These are phyloP conservation scores for Platysteira castanea DNA, from an alignment of 2,113 vertebrate genomes.

Conservation along the genomic window DNA sequence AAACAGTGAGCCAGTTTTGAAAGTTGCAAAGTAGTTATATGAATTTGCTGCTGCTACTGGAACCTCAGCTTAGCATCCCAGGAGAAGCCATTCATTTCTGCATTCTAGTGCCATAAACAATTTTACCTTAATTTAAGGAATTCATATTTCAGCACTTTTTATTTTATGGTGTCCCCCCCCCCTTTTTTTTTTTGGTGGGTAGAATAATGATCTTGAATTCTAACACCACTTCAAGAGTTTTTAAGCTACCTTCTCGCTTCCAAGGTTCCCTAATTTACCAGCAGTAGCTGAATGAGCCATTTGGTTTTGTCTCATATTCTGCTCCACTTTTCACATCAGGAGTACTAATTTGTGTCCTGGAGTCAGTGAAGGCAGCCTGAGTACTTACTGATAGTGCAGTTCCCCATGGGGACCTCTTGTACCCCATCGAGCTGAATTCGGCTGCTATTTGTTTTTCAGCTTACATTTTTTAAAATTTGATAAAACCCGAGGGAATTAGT, in stretches of 20 bases:
- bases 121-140: background rate
- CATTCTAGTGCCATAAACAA: background rate
- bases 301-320: background rate
- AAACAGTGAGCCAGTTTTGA: background rate
- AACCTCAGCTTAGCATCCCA: background rate
- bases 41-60: background rate
- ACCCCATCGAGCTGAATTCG: background rate
- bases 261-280: background rate
- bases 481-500: constrained; percentile 4
- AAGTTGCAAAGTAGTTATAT: background rate
- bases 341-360: background rate
- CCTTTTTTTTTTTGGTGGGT: background rate
- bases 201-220: background rate
- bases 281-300: background rate
- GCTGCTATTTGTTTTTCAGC: background rate
- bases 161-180: background rate
- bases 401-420: background rate
- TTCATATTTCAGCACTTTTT: background rate
- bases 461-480: constrained; percentile 26
- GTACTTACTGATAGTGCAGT: background rate
- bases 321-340: background rate
- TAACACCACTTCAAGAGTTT: background rate
- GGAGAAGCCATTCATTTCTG: background rate
- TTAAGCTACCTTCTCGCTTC: background rate
- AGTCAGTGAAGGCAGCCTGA: background rate